Conservation (phyloP, 2,113 vertebrate genomes). For the Sander vitreus region DNA sequence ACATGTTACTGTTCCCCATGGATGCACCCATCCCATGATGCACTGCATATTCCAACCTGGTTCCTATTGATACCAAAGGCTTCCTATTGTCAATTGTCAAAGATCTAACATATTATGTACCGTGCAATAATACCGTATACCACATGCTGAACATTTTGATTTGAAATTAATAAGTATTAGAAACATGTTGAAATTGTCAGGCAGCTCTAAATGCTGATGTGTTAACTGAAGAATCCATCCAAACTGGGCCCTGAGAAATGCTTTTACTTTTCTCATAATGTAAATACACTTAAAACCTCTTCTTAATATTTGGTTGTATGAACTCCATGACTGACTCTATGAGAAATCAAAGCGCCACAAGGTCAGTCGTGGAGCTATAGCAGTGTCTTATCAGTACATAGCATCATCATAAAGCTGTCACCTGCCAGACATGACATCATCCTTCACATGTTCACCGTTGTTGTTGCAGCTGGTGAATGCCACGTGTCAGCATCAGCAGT, state of each 20-base stretch:
- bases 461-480: neutral
- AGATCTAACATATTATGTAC: too few species aligned
- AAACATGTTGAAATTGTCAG: neutral
- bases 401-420: conserved; percentile 12
- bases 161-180: too few species aligned
- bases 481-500: neutral
- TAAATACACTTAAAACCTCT: neutral
- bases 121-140: too few species aligned
- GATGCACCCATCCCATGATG: too few species aligned
- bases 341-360: conserved; percentile 1
- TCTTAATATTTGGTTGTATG: neutral
- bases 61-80: too few species aligned
- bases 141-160: too few species aligned
- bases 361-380: neutral
- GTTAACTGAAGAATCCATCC: neutral
- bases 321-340: neutral
- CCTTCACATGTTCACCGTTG: neutral
- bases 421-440: conserved; percentile 40
- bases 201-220: neutral
- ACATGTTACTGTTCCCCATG: too few species aligned
- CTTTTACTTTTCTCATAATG: neutral
- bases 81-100: too few species aligned
- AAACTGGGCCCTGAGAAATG: neutral
- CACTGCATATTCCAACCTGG: too few species aligned
- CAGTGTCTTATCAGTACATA: conserved; percentile 18